Percentiles rank a stretch among this genome's conserved stretches.
Evolutionary conservation across 64 coral and sea anemone species (phyloP).

Genomic region (Dendrophyllia cribrosa): DNA sequence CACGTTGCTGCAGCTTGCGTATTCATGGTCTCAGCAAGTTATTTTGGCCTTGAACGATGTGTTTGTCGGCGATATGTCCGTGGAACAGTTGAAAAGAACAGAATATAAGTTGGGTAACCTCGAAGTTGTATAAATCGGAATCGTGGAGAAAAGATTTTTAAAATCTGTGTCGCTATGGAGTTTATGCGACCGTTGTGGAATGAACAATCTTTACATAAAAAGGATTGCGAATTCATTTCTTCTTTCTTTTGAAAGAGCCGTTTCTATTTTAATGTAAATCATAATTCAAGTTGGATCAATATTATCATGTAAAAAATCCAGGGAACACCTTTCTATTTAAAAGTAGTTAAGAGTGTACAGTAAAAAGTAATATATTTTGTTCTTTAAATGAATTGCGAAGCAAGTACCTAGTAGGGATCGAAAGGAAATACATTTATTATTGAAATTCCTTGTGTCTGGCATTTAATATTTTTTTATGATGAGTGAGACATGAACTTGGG

Average conservation of each 20-base stretch:
- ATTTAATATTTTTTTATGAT: no score
- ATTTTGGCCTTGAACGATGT: constrained; percentile 20
- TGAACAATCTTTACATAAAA: background rate
- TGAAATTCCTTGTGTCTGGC: background rate
- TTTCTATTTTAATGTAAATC: constrained; percentile 1
- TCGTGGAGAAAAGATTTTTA: background rate
- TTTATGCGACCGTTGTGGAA: background rate
- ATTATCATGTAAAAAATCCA: no score
- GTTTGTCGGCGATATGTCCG: background rate
- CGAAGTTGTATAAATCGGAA: constrained; percentile 12
- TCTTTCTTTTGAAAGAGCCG: background rate
- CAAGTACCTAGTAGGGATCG: no score
- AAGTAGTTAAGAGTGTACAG: background rate
- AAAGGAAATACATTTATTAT: no score
- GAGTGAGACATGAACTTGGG: no score
- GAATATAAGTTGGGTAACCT: background rate
- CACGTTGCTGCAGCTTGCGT: background rate
- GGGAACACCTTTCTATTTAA: no score
- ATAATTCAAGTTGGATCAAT: background rate
- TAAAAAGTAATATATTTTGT: background rate
- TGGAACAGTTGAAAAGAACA: constrained; percentile 15
- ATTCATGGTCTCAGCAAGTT: constrained; percentile 32
- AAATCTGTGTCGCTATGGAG: background rate
- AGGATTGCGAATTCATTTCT: background rate
- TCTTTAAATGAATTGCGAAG: no score